Evolutionary conservation across 1,140 invertebrate species (phyloP), one percentile per base, ranked within the genome.

Genomic region (Bicyclus anynana): DNA sequence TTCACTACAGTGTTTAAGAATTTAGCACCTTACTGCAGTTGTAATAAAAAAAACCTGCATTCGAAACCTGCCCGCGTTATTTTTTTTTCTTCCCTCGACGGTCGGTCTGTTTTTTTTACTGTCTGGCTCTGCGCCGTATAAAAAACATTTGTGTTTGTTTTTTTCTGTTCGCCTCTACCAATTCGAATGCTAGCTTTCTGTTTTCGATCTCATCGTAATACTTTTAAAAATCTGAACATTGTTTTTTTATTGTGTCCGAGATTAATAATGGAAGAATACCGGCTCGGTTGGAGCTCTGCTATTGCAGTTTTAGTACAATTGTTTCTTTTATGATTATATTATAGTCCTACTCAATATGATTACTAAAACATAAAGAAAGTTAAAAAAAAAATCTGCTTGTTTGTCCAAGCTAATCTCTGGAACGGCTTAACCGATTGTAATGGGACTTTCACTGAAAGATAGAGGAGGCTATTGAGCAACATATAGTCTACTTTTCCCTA

Each of bases 11-110:
- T 42, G 46, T 53, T 26, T 37, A 49, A 62, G 53, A 54, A 55
- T 63, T 53, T 53, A 55, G 44, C 49, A 65, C 48, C 53, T 72
- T 70, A 58, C 37, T 67, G 60, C 72, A 66, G 53, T 69, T 71
- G 62, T 69, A 70, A 74, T 68, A 82, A 84, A 82, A 40, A n/a
- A 84, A 81, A 80, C 73, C 67, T 77, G 72, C 67, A 74, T 80
- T 79, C 77, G 77, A 84, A 87, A 85, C 81, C 80, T 82, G 82
- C 84, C 80, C 81, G 84, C 82, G 72, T 73, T 75, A 77, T 78
- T 84, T 85, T 84, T 80, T 85, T 87, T 83, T 74, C 68, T 79
- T 66, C 69, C 65, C 67, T 71, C 61, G 69, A 69, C 72, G 65
- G 68, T 72, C 72, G 62, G 64, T 70, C 53, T 80, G 79, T 80